Evolutionary conservation across 2,113 vertebrate genomes (phyloP), one percentile per base, ranked within the genome.

Genomic region (Megalops atlanticus): DNA sequence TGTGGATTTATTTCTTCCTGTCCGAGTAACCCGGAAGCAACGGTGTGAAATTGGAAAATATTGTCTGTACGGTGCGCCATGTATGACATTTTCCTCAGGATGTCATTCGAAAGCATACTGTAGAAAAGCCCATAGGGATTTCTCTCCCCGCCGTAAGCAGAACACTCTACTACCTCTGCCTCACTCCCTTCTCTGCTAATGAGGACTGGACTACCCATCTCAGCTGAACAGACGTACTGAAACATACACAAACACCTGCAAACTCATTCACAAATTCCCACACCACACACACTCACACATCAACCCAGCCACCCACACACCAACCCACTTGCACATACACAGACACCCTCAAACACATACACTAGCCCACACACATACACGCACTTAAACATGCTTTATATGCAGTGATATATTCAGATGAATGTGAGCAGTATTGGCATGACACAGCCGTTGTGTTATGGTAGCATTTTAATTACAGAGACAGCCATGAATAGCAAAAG

Each of bases 401-500:
- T 39, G n/a, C 33, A 24, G 54, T 41, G 39, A 58, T 15, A 18
- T 38, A 27, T 41, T 78, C 77, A 78, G 6, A 41, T 27, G 47
- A 45, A 76, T 18, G 52, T 49, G 43, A 33, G 6, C 45, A 36
- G 24, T 35, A 76, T 76, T 73, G 16, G 49, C 78, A 74, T 79
- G 43, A 81, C 52, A 76, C 35, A 74, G 80, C 31, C 35, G 43
- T 33, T 45, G 33, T 27, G 43, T 58, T 54, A 58, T 41, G 39
- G 43, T 41, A 68, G 77, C 35, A 47, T 21, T 68, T 58, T 35
- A 52, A 15, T 8, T 35, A 54, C 70, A 77, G 76, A 85, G 39
- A 27, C 70, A 21, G 85, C 87, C 84, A 77, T 85, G 43, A 58
- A 79, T 54, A 39, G 71, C 69, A 35, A 58, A 78, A 74, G 49